Percentiles rank a stretch among this genome's conserved stretches.
Conservation (phyloP, 2,113 vertebrate species). For the Archilochus colubris region DNA sequence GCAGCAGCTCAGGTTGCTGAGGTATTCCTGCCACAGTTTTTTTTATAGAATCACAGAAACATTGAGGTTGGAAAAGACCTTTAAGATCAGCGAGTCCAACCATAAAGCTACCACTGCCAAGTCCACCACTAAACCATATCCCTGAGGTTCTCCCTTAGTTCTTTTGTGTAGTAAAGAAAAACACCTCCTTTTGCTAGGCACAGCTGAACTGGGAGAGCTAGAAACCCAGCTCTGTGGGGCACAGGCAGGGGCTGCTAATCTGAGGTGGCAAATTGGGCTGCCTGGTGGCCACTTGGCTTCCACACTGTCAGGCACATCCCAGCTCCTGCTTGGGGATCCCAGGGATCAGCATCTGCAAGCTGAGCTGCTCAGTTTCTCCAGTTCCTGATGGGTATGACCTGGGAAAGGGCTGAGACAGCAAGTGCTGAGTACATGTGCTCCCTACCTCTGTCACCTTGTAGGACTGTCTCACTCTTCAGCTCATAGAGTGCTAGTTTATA, state of each 20-base stretch:
- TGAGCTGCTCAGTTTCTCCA: background rate
- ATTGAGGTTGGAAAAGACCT: background rate
- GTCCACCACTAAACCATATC: no score
- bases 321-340: fast-evolving
- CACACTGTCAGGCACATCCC: fast-evolving
- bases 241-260: background rate
- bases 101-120: background rate
- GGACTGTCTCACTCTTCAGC: background rate
- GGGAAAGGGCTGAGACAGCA: background rate
- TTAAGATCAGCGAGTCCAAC: background rate
- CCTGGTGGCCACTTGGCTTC: background rate
- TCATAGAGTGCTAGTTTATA: background rate
- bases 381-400: background rate
- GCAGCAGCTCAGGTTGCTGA: background rate
- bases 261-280: background rate
- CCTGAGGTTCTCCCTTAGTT: background rate
- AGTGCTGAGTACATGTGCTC: fast-evolving
- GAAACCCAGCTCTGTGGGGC: background rate
- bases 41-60: background rate
- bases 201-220: background rate
- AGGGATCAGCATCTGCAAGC: background rate
- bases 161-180: background rate
- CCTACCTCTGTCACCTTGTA: background rate
- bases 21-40: background rate
- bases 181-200: fast-evolving